These are phyloP conservation scores for Rhagium mordax DNA, from an alignment of 2,888 invertebrate genomes.

Conservation along the genomic window DNA sequence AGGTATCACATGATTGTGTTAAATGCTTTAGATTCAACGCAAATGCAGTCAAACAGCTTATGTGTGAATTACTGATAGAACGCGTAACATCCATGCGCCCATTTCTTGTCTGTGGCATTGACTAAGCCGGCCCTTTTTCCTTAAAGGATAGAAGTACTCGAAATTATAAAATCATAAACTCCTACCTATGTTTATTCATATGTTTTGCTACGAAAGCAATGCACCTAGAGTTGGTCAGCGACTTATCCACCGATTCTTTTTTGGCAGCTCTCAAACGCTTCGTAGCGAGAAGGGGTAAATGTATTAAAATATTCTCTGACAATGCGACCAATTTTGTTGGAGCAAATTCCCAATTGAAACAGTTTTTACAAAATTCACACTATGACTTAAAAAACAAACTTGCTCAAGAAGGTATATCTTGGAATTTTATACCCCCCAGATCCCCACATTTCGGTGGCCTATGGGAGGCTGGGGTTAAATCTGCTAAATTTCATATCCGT, in stretches of 20 bases:
- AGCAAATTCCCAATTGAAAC: neutral
- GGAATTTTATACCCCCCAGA: neutral
- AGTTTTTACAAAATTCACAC: constrained; percentile 10
- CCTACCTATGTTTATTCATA: constrained; percentile 35
- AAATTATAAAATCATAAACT: constrained; percentile 34
- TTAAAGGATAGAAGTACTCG: constrained; percentile 26
- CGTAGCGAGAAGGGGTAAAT: constrained; percentile 42
- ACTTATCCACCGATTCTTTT: constrained; percentile 40
- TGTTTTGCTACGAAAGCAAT: constrained; percentile 40
- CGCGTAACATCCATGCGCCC: neutral
- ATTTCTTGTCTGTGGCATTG: no score
- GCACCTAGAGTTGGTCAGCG: constrained; percentile 42
- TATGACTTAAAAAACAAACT: neutral
- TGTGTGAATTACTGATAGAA: constrained; percentile 38
- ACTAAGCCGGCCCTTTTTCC: constrained; percentile 37
- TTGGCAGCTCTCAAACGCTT: constrained; percentile 49
- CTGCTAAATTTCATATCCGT: neutral
- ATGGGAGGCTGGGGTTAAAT: neutral
- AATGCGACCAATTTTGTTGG: constrained; percentile 36
- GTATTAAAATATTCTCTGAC: constrained; percentile 44
- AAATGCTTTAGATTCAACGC: constrained; percentile 27
- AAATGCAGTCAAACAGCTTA: constrained; percentile 22
- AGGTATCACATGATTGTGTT: constrained; percentile 28
- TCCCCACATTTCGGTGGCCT: neutral
- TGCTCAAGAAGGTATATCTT: constrained; percentile 5